These are phyloP conservation scores for Neolamprologus tretocephalus DNA, from an alignment of 2,113 vertebrate genomes.

Conservation along the genomic window DNA sequence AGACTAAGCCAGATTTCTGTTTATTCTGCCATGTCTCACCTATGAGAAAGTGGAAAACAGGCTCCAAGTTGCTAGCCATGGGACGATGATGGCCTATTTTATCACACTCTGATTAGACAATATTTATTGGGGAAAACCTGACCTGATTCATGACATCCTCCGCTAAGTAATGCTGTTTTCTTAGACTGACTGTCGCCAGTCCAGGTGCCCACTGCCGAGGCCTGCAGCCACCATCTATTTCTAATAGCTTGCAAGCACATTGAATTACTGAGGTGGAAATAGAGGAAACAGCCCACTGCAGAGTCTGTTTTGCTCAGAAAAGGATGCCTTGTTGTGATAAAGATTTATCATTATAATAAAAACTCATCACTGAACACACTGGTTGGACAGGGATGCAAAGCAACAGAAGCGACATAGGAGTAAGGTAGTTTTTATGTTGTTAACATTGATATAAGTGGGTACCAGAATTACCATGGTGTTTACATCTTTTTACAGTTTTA, in stretches of 20 bases:
- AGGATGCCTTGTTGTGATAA: not conserved
- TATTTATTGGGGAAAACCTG: not conserved
- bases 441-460: not conserved
- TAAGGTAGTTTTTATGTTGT: not conserved
- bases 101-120: not conserved
- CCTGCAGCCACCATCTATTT: not conserved
- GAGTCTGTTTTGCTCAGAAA: not conserved
- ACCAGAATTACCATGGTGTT: not conserved
- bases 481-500: not conserved
- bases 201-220: slow-evolving; percentile 17
- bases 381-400: not conserved
- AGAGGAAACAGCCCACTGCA: not conserved
- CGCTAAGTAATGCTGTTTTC: slow-evolving; percentile 30
- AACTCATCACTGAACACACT: not conserved
- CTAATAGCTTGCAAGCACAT: slow-evolving; percentile 25
- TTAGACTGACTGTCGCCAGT: slow-evolving; percentile 17
- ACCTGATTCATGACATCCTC: slow-evolving; percentile 24
- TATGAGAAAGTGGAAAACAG: not conserved
- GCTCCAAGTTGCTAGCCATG: not conserved
- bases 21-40: not conserved
- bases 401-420: not conserved
- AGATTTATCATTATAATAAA: not conserved
- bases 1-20: not conserved
- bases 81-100: not conserved
- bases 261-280: slow-evolving; percentile 33